Conservation (phyloP, 2,888 invertebrate species). For the Diarsia dahlii region DNA sequence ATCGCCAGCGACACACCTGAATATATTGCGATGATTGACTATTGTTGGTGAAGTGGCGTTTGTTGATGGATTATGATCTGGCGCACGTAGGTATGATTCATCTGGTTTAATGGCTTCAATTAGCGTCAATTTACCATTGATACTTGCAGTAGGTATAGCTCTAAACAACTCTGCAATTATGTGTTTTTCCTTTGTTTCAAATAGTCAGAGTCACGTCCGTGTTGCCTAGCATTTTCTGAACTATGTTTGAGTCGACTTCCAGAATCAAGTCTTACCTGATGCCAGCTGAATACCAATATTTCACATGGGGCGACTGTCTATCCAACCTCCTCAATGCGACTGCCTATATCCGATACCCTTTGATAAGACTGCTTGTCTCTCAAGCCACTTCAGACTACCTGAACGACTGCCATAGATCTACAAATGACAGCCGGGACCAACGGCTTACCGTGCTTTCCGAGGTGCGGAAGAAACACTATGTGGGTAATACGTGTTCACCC, state of each 20-base stretch:
- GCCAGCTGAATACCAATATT: not conserved
- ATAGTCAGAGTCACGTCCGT: not conserved
- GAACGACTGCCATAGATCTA: too few relatives aligned
- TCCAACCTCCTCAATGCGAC: too few relatives aligned
- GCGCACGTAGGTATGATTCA: constrained; percentile 53
- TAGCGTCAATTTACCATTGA: constrained; percentile 18
- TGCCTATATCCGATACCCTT: too few relatives aligned
- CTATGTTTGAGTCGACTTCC: not conserved
- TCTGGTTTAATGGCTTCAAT: constrained; percentile 32
- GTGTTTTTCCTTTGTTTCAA: constrained; percentile 11
- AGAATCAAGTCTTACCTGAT: not conserved
- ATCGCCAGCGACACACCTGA: constrained; percentile 56
- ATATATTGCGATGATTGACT: constrained; percentile 57
- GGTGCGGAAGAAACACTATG: too few relatives aligned
- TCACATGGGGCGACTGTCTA: too few relatives aligned
- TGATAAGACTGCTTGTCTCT: too few relatives aligned
- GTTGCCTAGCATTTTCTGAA: not conserved
- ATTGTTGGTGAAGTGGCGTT: constrained; percentile 52
- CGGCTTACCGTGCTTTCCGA: too few relatives aligned
- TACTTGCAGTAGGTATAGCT: constrained; percentile 9
- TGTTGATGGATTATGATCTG: constrained; percentile 24
- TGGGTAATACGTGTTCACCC: too few relatives aligned
- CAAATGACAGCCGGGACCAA: too few relatives aligned
- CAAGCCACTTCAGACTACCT: too few relatives aligned
- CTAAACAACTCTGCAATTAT: constrained; percentile 19